Evolutionary conservation across 2,797 vertebrate species (phyloP).

Genomic region (Etheostoma perlongum): DNA sequence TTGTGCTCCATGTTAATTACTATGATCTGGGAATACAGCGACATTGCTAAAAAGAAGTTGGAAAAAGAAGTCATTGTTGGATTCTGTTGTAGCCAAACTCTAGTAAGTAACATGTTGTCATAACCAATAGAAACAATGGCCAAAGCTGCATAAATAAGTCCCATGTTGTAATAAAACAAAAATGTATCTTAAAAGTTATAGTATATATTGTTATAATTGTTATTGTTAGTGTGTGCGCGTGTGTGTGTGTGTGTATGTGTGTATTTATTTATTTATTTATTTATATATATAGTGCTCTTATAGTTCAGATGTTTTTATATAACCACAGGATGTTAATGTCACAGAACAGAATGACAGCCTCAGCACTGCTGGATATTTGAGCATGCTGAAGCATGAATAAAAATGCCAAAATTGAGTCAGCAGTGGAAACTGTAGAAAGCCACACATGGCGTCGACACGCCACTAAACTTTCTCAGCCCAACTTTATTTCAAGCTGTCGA

Average conservation of each 20-base stretch:
- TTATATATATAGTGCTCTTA: neutral
- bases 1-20: neutral
- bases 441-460: constrained; percentile 13
- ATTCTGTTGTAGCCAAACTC: no score
- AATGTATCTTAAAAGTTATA: neutral
- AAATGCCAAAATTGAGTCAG: constrained; percentile 1
- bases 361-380: constrained; percentile 6
- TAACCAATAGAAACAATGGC: neutral
- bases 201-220: neutral
- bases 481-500: constrained; percentile 52
- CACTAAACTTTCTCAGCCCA: constrained; percentile 35
- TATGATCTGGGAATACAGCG: no score
- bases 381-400: constrained; percentile 4
- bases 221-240: no score
- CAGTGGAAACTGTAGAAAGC: neutral
- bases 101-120: neutral
- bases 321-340: constrained; percentile 11
- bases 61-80: no score
- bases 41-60: no score
- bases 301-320: neutral
- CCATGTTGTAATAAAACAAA: neutral
- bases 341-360: constrained; percentile 14
- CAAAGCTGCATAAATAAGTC: neutral
- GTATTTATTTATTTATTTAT: no score
- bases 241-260: no score